Conservation (phyloP, 2,113 vertebrate genomes). For the Choloepus hoffmanni region DNA sequence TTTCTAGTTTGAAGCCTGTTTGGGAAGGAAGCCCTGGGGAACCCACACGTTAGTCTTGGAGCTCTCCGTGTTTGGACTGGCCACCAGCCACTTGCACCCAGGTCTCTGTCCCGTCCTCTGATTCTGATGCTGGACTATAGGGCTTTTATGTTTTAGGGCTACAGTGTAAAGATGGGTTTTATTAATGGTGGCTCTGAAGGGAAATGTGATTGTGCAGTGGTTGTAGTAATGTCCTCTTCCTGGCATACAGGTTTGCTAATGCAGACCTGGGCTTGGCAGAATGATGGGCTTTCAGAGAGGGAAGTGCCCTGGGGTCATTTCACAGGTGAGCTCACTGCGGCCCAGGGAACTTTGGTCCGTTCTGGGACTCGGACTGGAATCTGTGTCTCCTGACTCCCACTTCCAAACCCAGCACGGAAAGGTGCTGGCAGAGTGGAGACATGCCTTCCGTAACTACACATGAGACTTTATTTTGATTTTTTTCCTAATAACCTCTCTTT, state of each 20-base stretch:
- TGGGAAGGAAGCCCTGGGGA: not conserved
- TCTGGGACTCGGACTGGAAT: not conserved
- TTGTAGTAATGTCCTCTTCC: not conserved
- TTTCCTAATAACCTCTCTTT: not conserved
- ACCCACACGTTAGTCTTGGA: not conserved
- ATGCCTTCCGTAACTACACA: not conserved
- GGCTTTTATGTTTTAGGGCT: not conserved
- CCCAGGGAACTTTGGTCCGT: not conserved
- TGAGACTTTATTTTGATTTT: not conserved
- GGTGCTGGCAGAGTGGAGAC: not conserved
- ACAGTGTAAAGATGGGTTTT: not conserved
- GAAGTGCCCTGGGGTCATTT: not conserved
- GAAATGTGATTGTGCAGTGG: too few relatives aligned
- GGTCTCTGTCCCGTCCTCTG: not conserved
- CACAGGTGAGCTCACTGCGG: not conserved
- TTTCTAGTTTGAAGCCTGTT: not conserved
- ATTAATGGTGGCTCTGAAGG: not conserved
- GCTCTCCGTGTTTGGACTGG: not conserved
- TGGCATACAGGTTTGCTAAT: not conserved
- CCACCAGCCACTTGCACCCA: rapidly evolving
- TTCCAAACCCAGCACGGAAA: not conserved
- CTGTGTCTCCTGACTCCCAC: not conserved
- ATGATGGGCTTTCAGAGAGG: not conserved
- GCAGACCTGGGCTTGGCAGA: not conserved
- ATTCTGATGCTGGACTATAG: not conserved